These are phyloP conservation scores for Agelaius tricolor DNA, from an alignment of 2,113 vertebrate genomes.

Conservation along the genomic window DNA sequence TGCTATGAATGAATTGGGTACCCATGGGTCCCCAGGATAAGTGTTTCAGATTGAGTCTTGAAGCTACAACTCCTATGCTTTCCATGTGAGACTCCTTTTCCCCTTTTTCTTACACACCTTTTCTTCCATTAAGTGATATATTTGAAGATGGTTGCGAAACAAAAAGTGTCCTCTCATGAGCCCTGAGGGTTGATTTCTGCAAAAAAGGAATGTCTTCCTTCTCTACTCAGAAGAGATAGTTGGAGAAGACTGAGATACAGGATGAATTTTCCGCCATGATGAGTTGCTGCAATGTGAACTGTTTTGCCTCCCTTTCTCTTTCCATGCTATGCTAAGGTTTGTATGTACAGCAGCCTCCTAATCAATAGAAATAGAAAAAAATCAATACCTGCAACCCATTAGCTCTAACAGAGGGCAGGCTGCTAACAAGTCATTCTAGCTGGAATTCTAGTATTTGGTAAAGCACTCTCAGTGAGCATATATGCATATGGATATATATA, in stretches of 20 bases:
- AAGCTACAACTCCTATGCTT: not conserved
- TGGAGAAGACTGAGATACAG: not conserved
- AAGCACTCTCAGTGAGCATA: not conserved
- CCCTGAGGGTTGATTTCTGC: not conserved
- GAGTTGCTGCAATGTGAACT: constrained; percentile 10
- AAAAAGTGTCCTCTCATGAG: not conserved
- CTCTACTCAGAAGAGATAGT: not conserved
- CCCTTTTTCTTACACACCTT: not conserved
- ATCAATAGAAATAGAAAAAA: constrained; percentile 66
- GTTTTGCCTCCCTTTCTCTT: constrained; percentile 38
- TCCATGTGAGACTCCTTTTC: not conserved
- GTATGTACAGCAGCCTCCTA: constrained; percentile 51
- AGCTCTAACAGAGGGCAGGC: constrained; percentile 60
- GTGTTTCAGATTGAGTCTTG: not conserved
- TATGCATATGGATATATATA: not conserved
- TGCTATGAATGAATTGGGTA: not conserved
- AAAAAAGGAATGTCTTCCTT: not conserved
- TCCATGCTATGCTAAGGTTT: constrained; percentile 47
- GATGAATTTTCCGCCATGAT: not conserved
- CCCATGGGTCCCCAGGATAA: not conserved
- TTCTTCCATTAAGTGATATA: not conserved
- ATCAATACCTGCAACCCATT: constrained; percentile 70
- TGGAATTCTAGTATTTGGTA: constrained; percentile 23
- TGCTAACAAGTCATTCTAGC: constrained; percentile 33
- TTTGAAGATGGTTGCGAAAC: not conserved